phyloP scores from a whole-genome alignment of 2,888 invertebrate species.

The Blera fallax region DNA sequence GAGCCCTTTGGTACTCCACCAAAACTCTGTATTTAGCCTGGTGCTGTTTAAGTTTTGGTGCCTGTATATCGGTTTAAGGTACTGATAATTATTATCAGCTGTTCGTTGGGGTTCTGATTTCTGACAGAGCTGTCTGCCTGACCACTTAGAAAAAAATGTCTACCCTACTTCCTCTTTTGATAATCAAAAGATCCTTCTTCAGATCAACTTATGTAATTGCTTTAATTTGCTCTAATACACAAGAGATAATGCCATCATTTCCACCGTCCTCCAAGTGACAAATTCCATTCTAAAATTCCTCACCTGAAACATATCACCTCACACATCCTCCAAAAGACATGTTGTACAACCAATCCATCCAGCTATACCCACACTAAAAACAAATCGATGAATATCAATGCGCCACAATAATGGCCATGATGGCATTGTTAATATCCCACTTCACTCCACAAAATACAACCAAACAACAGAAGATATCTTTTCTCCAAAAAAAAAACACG shows the following conservation, averaged over 20 bases:
- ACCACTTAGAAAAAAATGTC: too few species aligned
- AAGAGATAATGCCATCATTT: conserved; percentile 36
- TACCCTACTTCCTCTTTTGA: too few species aligned
- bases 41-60: too few species aligned
- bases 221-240: neutral
- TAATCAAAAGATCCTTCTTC: too few species aligned
- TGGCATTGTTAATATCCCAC: conserved; percentile 67
- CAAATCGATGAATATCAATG: conserved; percentile 69
- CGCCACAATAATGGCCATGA: conserved; percentile 58
- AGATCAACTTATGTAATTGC: neutral
- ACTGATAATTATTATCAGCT: too few species aligned
- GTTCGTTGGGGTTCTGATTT: too few species aligned
- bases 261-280: conserved; percentile 19
- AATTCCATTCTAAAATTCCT: conserved; percentile 44
- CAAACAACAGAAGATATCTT: conserved; percentile 42
- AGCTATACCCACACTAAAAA: conserved; percentile 40
- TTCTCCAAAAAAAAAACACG: conserved; percentile 13
- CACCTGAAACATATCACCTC: conserved; percentile 39
- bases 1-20: too few species aligned
- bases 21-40: too few species aligned
- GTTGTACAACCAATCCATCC: conserved; percentile 31
- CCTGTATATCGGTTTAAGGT: too few species aligned
- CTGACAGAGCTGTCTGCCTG: too few species aligned
- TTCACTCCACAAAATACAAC: conserved; percentile 54
- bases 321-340: conserved; percentile 3